A percentile compares a stretch with the other conserved stretches of the same genome.
phyloP scores from a whole-genome alignment of 2,797 vertebrate genomes.

The Ctenopoma multispine region DNA sequence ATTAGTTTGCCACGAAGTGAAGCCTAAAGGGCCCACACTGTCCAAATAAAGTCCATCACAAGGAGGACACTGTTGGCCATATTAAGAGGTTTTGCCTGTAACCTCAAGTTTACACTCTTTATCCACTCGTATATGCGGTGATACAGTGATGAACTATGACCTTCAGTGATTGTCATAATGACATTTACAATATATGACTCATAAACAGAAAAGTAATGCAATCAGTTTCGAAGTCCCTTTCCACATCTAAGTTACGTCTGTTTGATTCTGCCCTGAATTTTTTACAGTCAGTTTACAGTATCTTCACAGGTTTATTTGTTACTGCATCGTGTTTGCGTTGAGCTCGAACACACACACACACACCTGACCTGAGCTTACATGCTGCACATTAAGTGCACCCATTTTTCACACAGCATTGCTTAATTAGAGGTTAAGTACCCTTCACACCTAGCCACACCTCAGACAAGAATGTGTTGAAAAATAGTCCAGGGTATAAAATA shows the following conservation, averaged over 20 bases:
- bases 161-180: constrained; percentile 15
- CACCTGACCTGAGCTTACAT: background rate
- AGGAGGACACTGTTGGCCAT: constrained; percentile 19
- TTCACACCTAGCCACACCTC: background rate
- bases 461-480: constrained; percentile 1
- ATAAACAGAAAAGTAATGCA: background rate
- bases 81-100: constrained; percentile 18
- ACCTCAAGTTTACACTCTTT: background rate
- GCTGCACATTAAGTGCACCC: constrained; percentile 7
- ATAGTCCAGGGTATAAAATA: background rate
- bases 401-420: constrained; percentile 43
- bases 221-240: background rate
- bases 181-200: background rate
- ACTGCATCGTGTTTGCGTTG: too few relatives aligned
- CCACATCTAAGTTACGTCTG: background rate
- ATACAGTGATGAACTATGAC: constrained; percentile 4
- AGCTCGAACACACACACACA: background rate
- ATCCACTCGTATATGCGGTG: constrained; percentile 3
- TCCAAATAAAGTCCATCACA: background rate
- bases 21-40: constrained; percentile 5
- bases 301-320: too few relatives aligned
- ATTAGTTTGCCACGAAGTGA: background rate
- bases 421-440: background rate
- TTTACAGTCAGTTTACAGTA: background rate
- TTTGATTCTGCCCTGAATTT: constrained; percentile 3